phyloP scores from a whole-genome alignment of 2,113 vertebrate genomes.

The Merops nubicus region DNA sequence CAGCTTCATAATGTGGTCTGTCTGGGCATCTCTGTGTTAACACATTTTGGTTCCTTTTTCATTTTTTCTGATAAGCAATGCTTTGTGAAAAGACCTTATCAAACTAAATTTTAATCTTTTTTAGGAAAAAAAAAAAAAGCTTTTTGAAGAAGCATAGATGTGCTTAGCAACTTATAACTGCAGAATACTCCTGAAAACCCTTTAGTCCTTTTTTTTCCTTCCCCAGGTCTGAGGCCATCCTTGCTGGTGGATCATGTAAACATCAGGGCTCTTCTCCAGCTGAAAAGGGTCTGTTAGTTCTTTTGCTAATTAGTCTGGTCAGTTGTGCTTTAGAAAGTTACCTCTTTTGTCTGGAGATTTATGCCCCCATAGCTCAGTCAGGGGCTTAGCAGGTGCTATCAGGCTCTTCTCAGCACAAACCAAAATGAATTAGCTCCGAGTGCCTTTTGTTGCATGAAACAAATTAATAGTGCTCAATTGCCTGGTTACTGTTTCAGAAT shows the following conservation, averaged over 20 bases:
- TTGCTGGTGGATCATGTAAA: neutral
- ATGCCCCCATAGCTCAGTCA: neutral
- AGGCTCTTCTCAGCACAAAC: neutral
- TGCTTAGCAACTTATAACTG: neutral
- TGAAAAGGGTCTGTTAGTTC: neutral
- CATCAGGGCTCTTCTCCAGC: neutral
- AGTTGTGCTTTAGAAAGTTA: neutral
- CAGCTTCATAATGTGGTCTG: neutral
- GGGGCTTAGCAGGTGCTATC: neutral
- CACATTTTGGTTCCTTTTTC: neutral
- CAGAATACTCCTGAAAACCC: neutral
- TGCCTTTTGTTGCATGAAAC: neutral
- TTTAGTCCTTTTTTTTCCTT: neutral
- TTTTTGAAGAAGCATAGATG: neutral
- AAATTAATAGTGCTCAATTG: neutral
- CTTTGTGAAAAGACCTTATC: neutral
- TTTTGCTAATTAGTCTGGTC: neutral
- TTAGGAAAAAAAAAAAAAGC: too few species aligned
- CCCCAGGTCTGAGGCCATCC: too few species aligned
- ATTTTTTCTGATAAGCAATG: neutral
- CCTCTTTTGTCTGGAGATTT: slow-evolving; percentile 7
- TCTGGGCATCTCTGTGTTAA: neutral
- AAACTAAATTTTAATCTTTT: neutral
- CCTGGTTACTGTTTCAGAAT: neutral
- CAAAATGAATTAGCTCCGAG: neutral